Percentiles rank a stretch among this genome's conserved stretches.
Conservation (phyloP, 1,140 invertebrate species). For the Saccostrea glomerata region DNA sequence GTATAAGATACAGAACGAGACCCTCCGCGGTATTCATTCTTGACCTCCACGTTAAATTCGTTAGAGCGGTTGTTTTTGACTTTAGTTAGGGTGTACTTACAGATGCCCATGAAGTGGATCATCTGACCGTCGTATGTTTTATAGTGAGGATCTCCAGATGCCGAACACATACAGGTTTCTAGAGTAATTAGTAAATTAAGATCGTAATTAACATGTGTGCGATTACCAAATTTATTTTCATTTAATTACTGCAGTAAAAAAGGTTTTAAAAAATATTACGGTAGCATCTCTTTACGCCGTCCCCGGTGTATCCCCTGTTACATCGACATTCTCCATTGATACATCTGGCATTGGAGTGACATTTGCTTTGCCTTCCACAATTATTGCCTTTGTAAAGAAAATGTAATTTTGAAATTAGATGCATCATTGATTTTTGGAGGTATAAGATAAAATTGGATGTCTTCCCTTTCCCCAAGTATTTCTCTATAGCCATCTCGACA, state of each 20-base stretch:
- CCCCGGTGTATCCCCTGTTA: constrained; percentile 44
- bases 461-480: too few species aligned
- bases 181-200: neutral
- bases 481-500: too few species aligned
- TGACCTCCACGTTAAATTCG: constrained; percentile 56
- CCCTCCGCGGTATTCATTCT: constrained; percentile 50
- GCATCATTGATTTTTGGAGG: too few species aligned
- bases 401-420: neutral
- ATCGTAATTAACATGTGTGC: neutral
- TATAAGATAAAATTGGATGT: too few species aligned
- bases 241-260: neutral
- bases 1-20: constrained; percentile 47
- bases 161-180: constrained; percentile 11
- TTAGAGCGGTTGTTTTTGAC: neutral
- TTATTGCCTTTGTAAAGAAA: neutral
- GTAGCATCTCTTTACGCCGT: constrained; percentile 36
- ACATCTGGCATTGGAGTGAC: constrained; percentile 31
- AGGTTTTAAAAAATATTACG: neutral
- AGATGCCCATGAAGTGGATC: constrained; percentile 87
- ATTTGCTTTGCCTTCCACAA: constrained; percentile 24
- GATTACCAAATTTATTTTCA: neutral
- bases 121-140: constrained; percentile 79
- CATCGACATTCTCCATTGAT: constrained; percentile 44
- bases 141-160: constrained; percentile 36
- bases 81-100: constrained; percentile 73